phyloP scores from a whole-genome alignment of 2,113 vertebrate species.

The Rhinogobius similis region DNA sequence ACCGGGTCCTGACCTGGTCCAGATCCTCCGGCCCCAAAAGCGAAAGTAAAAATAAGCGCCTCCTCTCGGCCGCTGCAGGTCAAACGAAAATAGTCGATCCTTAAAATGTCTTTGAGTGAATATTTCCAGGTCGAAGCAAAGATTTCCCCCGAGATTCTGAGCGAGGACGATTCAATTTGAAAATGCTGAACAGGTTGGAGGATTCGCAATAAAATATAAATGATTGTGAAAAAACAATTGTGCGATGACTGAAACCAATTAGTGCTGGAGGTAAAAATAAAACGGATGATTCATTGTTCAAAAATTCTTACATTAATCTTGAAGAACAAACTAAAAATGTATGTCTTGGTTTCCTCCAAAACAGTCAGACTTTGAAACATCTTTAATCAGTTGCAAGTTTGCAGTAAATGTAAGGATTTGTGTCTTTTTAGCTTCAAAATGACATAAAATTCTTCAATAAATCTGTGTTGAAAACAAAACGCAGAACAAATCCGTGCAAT shows the following conservation, averaged over 20 bases:
- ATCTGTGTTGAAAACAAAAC: too few relatives aligned
- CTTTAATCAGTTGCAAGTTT: too few relatives aligned
- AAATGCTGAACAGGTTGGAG: not conserved
- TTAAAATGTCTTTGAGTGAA: not conserved
- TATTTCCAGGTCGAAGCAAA: not conserved
- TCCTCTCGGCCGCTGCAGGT: slow-evolving; percentile 9
- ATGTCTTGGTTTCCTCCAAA: not conserved
- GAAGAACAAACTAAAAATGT: too few relatives aligned
- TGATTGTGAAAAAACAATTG: too few relatives aligned
- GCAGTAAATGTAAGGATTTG: too few relatives aligned
- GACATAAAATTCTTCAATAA: too few relatives aligned
- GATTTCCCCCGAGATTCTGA: not conserved
- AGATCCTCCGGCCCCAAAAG: not conserved
- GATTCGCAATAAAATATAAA: too few relatives aligned
- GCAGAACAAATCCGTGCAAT: too few relatives aligned
- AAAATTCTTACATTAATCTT: slow-evolving; percentile 1
- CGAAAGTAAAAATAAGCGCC: too few relatives aligned
- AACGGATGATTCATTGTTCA: not conserved
- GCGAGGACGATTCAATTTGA: not conserved
- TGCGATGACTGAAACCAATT: not conserved
- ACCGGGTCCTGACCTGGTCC: not conserved
- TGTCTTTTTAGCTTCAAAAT: too few relatives aligned
- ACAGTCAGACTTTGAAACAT: not conserved
- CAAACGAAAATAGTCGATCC: slow-evolving; percentile 5
- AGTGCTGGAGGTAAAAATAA: too few relatives aligned